Conservation (phyloP, 2,888 invertebrate genomes). For the Ormia ochracea region DNA sequence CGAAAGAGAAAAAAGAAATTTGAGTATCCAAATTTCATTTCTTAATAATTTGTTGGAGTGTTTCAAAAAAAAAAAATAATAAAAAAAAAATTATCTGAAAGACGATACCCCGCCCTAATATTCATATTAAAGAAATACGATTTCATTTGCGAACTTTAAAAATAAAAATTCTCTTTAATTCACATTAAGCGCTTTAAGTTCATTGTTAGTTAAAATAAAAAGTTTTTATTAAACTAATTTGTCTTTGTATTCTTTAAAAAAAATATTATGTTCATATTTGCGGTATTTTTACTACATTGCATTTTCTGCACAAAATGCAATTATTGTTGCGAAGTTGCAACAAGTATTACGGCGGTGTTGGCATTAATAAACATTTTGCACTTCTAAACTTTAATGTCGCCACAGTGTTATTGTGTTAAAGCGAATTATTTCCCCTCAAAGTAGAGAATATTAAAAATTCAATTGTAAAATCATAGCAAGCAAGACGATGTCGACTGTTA, state of each 20-base stretch:
- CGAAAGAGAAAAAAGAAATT: no score
- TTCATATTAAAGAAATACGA: no score
- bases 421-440: not conserved
- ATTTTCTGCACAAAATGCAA: not conserved
- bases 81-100: no score
- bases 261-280: not conserved
- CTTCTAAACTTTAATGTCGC: slow-evolving; percentile 47
- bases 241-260: slow-evolving; percentile 17
- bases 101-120: no score
- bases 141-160: not conserved
- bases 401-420: slow-evolving; percentile 30
- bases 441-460: not conserved
- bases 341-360: not conserved
- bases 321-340: not conserved
- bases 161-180: not conserved
- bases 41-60: no score
- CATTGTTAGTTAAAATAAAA: slow-evolving; percentile 21
- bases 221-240: slow-evolving; percentile 28
- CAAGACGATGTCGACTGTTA: not conserved
- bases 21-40: no score
- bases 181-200: slow-evolving; percentile 29
- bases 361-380: slow-evolving; percentile 51
- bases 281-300: not conserved
- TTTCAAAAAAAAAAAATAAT: no score
- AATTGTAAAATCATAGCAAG: not conserved